Evolutionary conservation across 2,113 vertebrate genomes (phyloP), one percentile per base, ranked within the genome.

Genomic region (Amblyopsis rosae): DNA sequence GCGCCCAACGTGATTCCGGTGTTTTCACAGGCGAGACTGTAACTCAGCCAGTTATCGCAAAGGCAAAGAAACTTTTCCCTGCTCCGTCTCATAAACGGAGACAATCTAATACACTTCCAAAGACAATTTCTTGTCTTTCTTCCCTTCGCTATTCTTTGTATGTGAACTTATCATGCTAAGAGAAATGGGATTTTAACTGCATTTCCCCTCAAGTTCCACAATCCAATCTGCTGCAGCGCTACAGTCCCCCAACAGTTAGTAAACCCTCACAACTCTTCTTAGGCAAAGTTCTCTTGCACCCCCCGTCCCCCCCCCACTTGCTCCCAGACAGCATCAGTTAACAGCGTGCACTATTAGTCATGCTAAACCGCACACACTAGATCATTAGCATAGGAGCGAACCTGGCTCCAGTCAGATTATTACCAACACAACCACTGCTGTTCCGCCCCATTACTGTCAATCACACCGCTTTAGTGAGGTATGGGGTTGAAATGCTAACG

Each of bases 331-430:
- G 82, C 85, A 46, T 82, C 82, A 82, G 83, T 88, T 86, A 78
- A 86, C 79, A 15, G 77, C 56, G 69, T 45, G 75, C 66, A 35
- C 82, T 76, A 90, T 91, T 88, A 90, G 82, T 85, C 86, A 90
- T 89, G 87, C 87, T 86, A 90, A 90, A 88, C 81, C 87, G 70
- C 84, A 79, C 86, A 86, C 77, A 59, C 75, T 67, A n/a, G 67
- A 73, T 88, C 88, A 91, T 90, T 89, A 88, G 84, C 87, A 88
- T 90, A 86, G 85, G 79, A 81, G 76, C 64, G 74, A 88, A 89
- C 81, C 81, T 69, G 85, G 82, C 85, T 87, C 69, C 69, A 86
- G 88, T 86, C 84, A 86, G 89, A 90, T 89, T 89, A 90, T 81
- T 86, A 87, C 84, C 79, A 84, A 88, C 78, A 68, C 84, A 85